A percentile compares a stretch with the other conserved stretches of the same genome.
These are phyloP conservation scores for Nicator chloris DNA, from an alignment of 2,113 vertebrate genomes.

Conservation along the genomic window DNA sequence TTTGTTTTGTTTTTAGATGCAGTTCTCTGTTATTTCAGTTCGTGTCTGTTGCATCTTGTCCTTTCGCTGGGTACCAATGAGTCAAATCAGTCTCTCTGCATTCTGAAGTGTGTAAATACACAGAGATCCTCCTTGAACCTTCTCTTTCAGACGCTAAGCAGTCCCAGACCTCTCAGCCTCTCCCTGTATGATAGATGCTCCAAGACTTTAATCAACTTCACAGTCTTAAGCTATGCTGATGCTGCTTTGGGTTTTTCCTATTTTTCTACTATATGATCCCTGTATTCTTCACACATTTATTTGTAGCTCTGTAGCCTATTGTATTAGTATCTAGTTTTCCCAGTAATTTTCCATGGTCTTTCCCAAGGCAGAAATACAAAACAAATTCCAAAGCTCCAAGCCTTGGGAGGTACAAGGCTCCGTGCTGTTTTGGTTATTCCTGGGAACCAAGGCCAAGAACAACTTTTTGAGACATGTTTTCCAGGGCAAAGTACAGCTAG, in stretches of 20 bases:
- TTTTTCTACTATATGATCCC: not conserved
- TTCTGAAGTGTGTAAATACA: not conserved
- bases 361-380: not conserved
- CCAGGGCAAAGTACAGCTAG: no score
- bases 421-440: not conserved
- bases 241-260: not conserved
- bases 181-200: not conserved
- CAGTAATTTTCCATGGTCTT: not conserved
- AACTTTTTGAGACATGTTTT: rapidly evolving
- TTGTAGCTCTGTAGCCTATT: not conserved
- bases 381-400: not conserved
- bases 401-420: rapidly evolving
- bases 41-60: not conserved
- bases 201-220: not conserved
- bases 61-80: not conserved
- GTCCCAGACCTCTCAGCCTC: not conserved
- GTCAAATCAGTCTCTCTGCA: not conserved
- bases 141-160: not conserved
- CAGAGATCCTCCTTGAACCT: not conserved
- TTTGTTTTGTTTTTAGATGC: not conserved
- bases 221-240: not conserved
- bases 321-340: not conserved
- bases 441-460: not conserved
- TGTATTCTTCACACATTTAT: not conserved
- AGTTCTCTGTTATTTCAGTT: not conserved